These are phyloP conservation scores for Drosophila mojavensis DNA, from an alignment of 1,140 invertebrate genomes.

Conservation along the genomic window DNA sequence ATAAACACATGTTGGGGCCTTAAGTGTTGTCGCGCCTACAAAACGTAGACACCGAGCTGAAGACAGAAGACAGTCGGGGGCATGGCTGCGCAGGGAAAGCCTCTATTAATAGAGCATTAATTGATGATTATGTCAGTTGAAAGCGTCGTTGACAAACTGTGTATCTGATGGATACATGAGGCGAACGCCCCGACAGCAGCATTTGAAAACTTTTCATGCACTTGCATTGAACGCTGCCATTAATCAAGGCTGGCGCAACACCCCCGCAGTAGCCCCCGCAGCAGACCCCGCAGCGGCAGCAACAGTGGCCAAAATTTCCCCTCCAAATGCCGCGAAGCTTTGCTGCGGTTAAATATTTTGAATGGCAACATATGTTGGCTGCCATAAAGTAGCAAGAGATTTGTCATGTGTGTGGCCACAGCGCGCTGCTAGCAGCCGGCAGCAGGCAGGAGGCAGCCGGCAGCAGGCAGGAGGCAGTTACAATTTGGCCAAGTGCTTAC, in stretches of 20 bases:
- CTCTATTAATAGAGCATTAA: slow-evolving; percentile 80
- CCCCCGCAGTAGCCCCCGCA: neutral
- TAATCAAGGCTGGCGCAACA: slow-evolving; percentile 54
- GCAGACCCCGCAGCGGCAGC: neutral
- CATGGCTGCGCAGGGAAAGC: slow-evolving; percentile 19
- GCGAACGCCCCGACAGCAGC: slow-evolving; percentile 12
- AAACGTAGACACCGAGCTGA: slow-evolving; percentile 12
- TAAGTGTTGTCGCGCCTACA: slow-evolving; percentile 67
- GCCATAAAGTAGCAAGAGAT: slow-evolving; percentile 72
- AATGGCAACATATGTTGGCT: slow-evolving; percentile 77
- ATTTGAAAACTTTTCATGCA: slow-evolving; percentile 59
- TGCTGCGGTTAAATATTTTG: slow-evolving; percentile 80
- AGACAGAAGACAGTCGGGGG: neutral
- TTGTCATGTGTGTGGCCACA: slow-evolving; percentile 66
- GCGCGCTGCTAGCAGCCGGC: slow-evolving; percentile 19
- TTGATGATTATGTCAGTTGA: slow-evolving; percentile 82
- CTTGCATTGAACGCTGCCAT: slow-evolving; percentile 74
- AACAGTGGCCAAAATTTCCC: neutral
- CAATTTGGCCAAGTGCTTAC: slow-evolving; percentile 27
- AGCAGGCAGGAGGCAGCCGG: slow-evolving; percentile 25
- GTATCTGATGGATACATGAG: slow-evolving; percentile 70
- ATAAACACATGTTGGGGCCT: slow-evolving; percentile 70
- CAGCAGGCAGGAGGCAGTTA: slow-evolving; percentile 8
- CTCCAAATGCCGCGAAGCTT: slow-evolving; percentile 39
- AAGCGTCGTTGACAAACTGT: slow-evolving; percentile 82